phyloP scores from a whole-genome alignment of 2,797 vertebrate genomes.

The Periparus ater region DNA sequence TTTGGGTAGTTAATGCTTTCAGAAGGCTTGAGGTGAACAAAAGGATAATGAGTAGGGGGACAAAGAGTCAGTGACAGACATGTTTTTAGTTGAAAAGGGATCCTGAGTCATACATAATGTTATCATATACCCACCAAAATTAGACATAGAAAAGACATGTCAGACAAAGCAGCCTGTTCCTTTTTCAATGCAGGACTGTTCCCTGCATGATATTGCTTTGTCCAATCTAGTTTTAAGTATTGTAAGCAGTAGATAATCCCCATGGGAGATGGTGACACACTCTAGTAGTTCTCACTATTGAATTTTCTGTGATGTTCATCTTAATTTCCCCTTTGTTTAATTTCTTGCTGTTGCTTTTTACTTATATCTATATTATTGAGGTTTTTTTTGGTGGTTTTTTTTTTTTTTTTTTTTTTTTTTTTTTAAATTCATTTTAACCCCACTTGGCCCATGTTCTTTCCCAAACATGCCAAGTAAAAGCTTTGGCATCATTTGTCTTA shows the following conservation, averaged over 20 bases:
- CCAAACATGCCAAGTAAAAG: not conserved
- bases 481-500: not conserved
- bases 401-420: not conserved
- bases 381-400: not conserved
- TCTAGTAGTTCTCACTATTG: not conserved
- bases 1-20: not conserved
- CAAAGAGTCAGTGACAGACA: not conserved
- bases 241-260: constrained; percentile 12
- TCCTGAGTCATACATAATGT: not conserved
- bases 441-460: not conserved
- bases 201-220: constrained; percentile 3
- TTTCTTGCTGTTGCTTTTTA: not conserved
- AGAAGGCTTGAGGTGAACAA: not conserved
- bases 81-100: not conserved
- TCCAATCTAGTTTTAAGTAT: constrained; percentile 13
- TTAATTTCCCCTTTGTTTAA: not conserved
- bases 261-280: not conserved
- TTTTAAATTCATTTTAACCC: not conserved
- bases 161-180: not conserved
- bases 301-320: not conserved
- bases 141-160: not conserved
- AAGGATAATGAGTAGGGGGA: not conserved
- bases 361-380: not conserved
- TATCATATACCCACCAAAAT: not conserved
- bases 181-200: not conserved